A percentile compares a stretch with the other conserved stretches of the same genome.
These are phyloP conservation scores for Oncorhynchus nerka DNA, from an alignment of 2,113 vertebrate species.

Conservation along the genomic window DNA sequence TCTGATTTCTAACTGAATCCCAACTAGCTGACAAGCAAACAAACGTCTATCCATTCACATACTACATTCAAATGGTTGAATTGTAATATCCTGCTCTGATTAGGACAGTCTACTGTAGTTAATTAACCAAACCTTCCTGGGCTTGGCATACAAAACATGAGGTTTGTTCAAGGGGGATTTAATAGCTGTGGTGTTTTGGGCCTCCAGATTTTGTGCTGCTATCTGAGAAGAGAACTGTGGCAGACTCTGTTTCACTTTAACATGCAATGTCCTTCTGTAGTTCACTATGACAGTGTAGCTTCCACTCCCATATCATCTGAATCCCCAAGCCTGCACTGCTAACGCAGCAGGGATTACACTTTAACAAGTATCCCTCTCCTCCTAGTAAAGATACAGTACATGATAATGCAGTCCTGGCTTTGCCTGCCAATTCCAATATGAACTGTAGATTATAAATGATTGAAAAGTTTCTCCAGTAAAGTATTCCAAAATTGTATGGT, in stretches of 20 bases:
- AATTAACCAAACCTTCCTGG: too few species aligned
- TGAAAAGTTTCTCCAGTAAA: neutral
- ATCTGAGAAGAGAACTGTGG: too few species aligned
- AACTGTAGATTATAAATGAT: constrained; percentile 27
- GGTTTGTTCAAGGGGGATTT: too few species aligned
- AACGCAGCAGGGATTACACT: constrained; percentile 54
- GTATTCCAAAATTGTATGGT: neutral
- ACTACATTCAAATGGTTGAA: too few species aligned
- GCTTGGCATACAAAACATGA: too few species aligned
- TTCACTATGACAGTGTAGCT: constrained; percentile 27
- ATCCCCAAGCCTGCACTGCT: constrained; percentile 29
- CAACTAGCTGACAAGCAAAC: too few species aligned
- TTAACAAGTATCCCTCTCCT: constrained; percentile 40
- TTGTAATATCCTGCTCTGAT: too few species aligned
- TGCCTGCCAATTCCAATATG: constrained; percentile 36
- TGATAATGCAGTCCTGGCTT: constrained; percentile 38
- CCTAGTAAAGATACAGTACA: neutral
- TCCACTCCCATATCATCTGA: constrained; percentile 13
- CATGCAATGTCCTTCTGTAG: constrained; percentile 8
- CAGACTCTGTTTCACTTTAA: neutral
- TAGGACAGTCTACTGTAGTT: too few species aligned
- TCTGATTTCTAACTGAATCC: too few species aligned
- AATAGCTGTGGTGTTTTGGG: too few species aligned
- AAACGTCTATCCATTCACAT: too few species aligned
- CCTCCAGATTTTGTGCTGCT: too few species aligned